Evolutionary conservation across 2,888 invertebrate genomes (phyloP).

Genomic region (Patella pellucida): DNA sequence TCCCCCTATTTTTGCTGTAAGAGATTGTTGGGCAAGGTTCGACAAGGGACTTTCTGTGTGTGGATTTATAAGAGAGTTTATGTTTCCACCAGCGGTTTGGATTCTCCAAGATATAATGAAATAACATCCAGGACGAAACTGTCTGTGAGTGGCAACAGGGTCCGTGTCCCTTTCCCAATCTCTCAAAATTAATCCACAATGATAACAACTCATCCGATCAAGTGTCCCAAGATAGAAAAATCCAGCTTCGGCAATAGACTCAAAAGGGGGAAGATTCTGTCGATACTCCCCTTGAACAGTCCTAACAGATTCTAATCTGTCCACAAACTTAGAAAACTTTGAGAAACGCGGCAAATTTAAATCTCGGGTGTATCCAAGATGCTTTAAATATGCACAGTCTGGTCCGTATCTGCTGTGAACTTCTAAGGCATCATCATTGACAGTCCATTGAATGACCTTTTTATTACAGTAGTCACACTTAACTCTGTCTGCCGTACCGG

Average conservation of each 20-base stretch:
- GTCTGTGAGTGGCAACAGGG: conserved; percentile 10
- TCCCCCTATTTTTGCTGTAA: no score
- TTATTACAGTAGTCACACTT: background rate
- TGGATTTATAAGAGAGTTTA: no score
- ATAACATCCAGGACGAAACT: background rate
- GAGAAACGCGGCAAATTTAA: background rate
- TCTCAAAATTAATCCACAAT: conserved; percentile 21
- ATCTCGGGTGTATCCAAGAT: background rate
- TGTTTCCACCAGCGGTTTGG: no score
- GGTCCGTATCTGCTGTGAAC: background rate
- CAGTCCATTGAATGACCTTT: background rate
- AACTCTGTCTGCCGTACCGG: background rate
- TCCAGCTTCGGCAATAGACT: conserved; percentile 8
- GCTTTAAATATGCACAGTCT: background rate
- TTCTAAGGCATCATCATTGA: background rate
- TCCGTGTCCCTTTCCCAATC: conserved; percentile 17
- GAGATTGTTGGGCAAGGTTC: no score
- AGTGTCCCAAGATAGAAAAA: conserved; percentile 21
- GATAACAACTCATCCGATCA: conserved; percentile 21
- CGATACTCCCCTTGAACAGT: background rate
- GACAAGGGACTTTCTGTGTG: no score
- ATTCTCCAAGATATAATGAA: background rate
- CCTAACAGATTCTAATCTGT: background rate
- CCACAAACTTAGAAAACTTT: background rate
- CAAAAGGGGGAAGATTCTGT: background rate